phyloP scores from a whole-genome alignment of 2,797 vertebrate species.

The Megalops cyprinoides region DNA sequence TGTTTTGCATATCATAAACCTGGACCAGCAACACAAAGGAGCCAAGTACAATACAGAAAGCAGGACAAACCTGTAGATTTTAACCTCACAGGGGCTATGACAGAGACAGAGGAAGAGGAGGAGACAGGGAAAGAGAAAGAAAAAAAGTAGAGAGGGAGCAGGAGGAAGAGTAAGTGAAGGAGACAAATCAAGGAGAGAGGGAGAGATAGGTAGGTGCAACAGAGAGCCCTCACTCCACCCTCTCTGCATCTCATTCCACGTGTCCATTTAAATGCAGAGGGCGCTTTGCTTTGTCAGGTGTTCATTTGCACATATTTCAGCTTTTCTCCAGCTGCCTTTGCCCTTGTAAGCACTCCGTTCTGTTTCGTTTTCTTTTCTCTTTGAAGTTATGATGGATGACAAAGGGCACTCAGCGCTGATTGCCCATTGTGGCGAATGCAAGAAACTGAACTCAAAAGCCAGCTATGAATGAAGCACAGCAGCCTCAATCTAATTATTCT shows the following conservation, averaged over 20 bases:
- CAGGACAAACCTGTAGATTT: not conserved
- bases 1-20: not conserved
- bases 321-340: too few relatives aligned
- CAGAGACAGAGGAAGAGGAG: too few relatives aligned
- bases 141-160: not conserved
- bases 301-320: too few relatives aligned
- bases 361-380: too few relatives aligned
- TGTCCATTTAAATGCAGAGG: not conserved
- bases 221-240: not conserved
- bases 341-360: not conserved
- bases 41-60: not conserved
- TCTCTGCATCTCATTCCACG: not conserved
- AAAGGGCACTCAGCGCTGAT: not conserved
- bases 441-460: not conserved
- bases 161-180: constrained; percentile 4
- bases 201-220: too few relatives aligned
- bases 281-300: too few relatives aligned
- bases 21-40: not conserved
- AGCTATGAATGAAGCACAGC: not conserved
- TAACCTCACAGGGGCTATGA: too few relatives aligned
- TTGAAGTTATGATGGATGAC: not conserved
- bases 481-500: not conserved
- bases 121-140: not conserved
- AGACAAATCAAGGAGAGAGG: not conserved
- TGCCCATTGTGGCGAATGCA: not conserved